Evolutionary conservation across 2,888 invertebrate species (phyloP), one percentile per base, ranked within the genome.

Genomic region (Eretmocerus hayati): DNA sequence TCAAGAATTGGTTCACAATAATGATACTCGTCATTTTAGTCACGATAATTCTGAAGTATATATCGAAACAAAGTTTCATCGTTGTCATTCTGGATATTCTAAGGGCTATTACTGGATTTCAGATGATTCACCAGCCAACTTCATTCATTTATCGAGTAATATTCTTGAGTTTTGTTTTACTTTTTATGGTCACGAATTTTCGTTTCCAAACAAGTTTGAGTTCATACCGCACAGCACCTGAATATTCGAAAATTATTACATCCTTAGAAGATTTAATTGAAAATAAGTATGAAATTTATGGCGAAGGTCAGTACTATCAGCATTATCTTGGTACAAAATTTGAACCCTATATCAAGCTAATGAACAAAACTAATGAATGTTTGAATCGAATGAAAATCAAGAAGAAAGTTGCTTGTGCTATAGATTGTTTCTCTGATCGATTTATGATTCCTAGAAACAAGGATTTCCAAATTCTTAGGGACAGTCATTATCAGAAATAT

Each of bases 161-260:
- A 18, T 40, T 43, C 35, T n/a, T 33, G 11, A n/a, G 5, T 1
- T 19, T 40, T 9, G 32, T 30, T 1, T 43, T 43, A 13, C 5
- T 35, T 9, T 23, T 21, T n/a, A 40, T 35, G 41, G 8, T 6
- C 6, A 30, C 16, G 6, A 46, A 41, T 22, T 40, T 46, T 16
- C 36, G 23, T 13, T 26, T 40, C 18, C 46, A 46, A 16, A 26
- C 40, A 3, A 46, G 41, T n/a, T 35, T 46, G 19, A 41, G 35
- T 6, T 23, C 40, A 2, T 15, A 41, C 4, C n/a, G 16, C n/a
- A 46, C 46, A 9, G 36, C 26, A 13, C 39, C 46, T 1, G 36
- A 41, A 13, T 46, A 46, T 21, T 40, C 22, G 2, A 23, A 3
- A 2, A 20, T 26, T 5, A 8, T 41, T 4, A 13, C 23, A 2